Percentiles rank a stretch among this genome's conserved stretches.
Evolutionary conservation across 1,140 invertebrate species (phyloP).

Genomic region (Oreohelix idahoensis): DNA sequence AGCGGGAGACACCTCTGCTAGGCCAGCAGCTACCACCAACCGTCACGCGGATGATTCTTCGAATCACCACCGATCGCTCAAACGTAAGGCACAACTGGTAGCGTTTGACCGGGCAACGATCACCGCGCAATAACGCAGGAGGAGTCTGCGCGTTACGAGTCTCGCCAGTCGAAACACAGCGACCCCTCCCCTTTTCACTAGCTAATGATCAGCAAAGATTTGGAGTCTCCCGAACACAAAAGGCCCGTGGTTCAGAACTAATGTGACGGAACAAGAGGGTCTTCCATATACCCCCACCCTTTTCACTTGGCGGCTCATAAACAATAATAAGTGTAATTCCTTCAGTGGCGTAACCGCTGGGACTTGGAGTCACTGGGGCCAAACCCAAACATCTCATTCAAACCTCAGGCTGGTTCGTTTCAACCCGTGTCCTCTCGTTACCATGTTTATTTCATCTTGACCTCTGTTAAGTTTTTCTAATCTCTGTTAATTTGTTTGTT

Average conservation of each 20-base stretch:
- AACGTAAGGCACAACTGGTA: too few relatives aligned
- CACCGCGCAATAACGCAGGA: not conserved
- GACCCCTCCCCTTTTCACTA: slow-evolving; percentile 1
- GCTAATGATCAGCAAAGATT: not conserved
- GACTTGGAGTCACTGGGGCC: too few relatives aligned
- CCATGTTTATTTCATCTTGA: too few relatives aligned
- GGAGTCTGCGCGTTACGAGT: not conserved
- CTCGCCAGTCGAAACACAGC: not conserved
- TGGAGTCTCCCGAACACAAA: not conserved
- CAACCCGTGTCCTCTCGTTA: too few relatives aligned
- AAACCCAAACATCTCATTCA: too few relatives aligned
- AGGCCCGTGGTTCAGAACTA: not conserved
- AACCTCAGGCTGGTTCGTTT: too few relatives aligned
- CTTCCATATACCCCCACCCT: not conserved
- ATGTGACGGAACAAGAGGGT: not conserved
- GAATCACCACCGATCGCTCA: not conserved
- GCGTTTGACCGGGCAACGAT: not conserved
- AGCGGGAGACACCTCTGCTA: not conserved
- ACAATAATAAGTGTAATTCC: too few relatives aligned
- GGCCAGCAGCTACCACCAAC: not conserved
- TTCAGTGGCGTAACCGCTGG: too few relatives aligned
- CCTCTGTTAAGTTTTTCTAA: too few relatives aligned
- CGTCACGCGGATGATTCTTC: not conserved
- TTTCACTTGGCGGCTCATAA: not conserved
- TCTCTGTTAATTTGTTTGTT: too few relatives aligned